Evolutionary conservation across 1,140 invertebrate genomes (phyloP), one percentile per base, ranked within the genome.

Genomic region (Sarcophaga bullata): DNA sequence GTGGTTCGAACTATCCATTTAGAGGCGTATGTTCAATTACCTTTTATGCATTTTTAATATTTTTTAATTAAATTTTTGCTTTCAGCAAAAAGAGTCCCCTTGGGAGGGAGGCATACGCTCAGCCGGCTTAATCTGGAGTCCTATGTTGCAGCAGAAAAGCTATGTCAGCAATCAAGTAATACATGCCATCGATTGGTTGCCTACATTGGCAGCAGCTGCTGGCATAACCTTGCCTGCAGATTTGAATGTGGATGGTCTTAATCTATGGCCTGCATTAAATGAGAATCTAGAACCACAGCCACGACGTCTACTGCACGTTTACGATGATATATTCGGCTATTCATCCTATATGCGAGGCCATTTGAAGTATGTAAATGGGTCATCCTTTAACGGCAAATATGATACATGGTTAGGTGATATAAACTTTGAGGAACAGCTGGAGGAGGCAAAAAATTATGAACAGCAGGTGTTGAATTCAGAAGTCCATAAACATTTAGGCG

Each of bases 131-230:
- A 89, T 98, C 68, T 97, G 96, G 95, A 95, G 94, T 90, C 94
- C 95, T 0, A 85, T 92, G 87, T 91, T 90, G 85, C 85, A 93
- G 88, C 87, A 90, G 72, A 88, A 90, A 2, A 91, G 92, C 85
- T 90, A 94, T 86, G 92, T 96, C 0, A 94, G 93, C 68, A 93
- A 95, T 86, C 93, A 96, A 81, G 91, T 97, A 80, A 94, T 97
- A 87, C 95, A 97, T 84, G 93, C 97, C 11, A 91, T 93, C 17
- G 97, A 98, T 90, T 98, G 97, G 96, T 86, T 98, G 49, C 97
- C 97, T 2, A 98, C 97, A 0, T 90, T 98, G 1, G 93, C 91
- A 52, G 90, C 91, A 47, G 94, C 93, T 49, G 93, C 93, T 82
- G 93, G 93, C 91, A 88, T 90, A 6, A 52, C 73, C 11, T 83